Evolutionary conservation across 2,113 vertebrate genomes (phyloP).

Genomic region (Corydoras sp.): DNA sequence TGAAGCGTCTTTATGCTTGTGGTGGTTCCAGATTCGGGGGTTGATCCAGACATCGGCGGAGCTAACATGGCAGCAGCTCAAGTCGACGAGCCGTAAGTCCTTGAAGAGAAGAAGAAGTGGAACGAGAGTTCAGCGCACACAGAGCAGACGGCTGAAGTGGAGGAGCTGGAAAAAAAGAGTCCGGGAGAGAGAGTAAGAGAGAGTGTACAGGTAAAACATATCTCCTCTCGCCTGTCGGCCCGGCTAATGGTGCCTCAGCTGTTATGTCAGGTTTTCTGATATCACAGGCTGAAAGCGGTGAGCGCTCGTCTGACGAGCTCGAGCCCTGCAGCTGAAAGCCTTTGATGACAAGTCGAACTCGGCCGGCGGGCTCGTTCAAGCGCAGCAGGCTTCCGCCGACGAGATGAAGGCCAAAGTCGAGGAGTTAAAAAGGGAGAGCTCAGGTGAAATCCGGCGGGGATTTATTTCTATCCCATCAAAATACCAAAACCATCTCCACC

Average conservation of each 20-base stretch:
- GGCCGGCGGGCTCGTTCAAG: conserved; percentile 6
- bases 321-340: conserved; percentile 1
- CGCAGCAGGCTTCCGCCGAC: conserved; percentile 4
- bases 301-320: conserved; percentile 15
- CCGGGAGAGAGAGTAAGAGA: neutral
- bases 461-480: conserved; percentile 13
- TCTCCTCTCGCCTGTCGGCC: conserved; percentile 10
- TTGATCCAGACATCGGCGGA: too few relatives aligned
- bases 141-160: neutral
- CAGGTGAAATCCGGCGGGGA: conserved; percentile 8
- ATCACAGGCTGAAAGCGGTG: conserved; percentile 17
- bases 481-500: neutral
- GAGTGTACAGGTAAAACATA: conserved; percentile 15
- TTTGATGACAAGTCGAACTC: conserved; percentile 11
- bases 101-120: conserved; percentile 15
- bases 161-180: neutral
- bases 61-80: conserved; percentile 7
- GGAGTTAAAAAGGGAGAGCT: conserved; percentile 14
- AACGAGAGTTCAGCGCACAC: neutral
- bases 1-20: too few relatives aligned
- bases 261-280: conserved; percentile 23
- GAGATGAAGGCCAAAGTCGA: conserved; percentile 24
- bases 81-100: neutral
- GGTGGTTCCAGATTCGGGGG: too few relatives aligned
- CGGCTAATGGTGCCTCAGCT: conserved; percentile 16